A percentile compares a stretch with the other conserved stretches of the same genome.
These are phyloP conservation scores for Hydrozoanthus gracilis DNA, from an alignment of 92 coral and sea anemone species.

Conservation along the genomic window DNA sequence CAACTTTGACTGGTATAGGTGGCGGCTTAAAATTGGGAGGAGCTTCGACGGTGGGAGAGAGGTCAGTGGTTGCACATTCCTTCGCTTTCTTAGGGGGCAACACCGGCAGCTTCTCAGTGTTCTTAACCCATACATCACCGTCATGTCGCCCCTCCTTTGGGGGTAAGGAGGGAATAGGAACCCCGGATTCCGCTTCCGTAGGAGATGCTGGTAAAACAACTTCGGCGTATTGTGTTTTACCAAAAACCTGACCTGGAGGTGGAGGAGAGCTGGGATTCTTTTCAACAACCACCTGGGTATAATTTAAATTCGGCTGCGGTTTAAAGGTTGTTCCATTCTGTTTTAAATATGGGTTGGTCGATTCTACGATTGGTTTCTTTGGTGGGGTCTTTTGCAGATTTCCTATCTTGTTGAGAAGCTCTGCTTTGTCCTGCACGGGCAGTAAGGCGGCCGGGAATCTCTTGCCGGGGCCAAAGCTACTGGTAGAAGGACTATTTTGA, in stretches of 20 bases:
- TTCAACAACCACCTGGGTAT: conserved; percentile 75
- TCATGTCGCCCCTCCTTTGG: conserved; percentile 54
- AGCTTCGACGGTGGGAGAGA: not conserved
- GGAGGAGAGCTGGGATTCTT: conserved; percentile 53
- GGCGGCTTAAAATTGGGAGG: conserved; percentile 37
- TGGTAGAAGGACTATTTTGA: conserved; percentile 72
- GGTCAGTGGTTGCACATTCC: conserved; percentile 1
- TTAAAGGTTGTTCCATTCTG: conserved; percentile 46
- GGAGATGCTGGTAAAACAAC: conserved; percentile 68
- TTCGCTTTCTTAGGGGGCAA: conserved; percentile 68
- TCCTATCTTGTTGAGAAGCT: conserved; percentile 45
- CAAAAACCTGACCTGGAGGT: conserved; percentile 27
- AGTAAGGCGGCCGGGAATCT: conserved; percentile 32
- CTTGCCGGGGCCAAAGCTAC: conserved; percentile 80
- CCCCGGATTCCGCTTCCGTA: conserved; percentile 34
- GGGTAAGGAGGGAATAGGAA: conserved; percentile 68
- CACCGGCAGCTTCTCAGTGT: conserved; percentile 53
- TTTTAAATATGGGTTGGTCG: not conserved
- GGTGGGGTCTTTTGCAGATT: conserved; percentile 18
- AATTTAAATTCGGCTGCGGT: conserved; percentile 46
- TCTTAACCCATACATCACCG: conserved; percentile 81
- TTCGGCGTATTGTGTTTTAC: conserved; percentile 88
- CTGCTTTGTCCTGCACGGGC: conserved; percentile 40
- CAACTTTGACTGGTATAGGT: not conserved
- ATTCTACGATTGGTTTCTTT: conserved; percentile 13